Conservation (phyloP, 2,888 invertebrate genomes). For the Kryphioiulus occultus region DNA sequence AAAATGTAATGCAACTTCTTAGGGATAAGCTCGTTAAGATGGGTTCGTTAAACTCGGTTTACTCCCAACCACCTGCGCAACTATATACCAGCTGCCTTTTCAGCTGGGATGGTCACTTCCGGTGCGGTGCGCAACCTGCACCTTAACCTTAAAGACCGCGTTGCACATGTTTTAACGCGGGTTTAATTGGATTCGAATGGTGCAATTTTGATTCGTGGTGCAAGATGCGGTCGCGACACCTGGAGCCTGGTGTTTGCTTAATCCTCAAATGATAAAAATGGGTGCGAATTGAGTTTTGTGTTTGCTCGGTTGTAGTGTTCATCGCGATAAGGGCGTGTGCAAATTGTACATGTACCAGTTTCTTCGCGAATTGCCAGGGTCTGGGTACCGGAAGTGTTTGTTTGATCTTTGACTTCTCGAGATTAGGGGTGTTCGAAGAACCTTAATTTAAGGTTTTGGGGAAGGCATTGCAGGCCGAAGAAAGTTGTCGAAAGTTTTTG, state of each 20-base stretch:
- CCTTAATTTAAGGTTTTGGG: not conserved
- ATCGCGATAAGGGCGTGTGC: not conserved
- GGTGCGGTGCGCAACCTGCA: not conserved
- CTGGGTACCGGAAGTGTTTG: too few relatives aligned
- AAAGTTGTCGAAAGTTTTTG: not conserved
- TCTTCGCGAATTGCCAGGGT: too few relatives aligned
- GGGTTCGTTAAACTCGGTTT: constrained; percentile 9
- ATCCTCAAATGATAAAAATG: not conserved
- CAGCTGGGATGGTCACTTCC: not conserved
- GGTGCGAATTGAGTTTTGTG: not conserved
- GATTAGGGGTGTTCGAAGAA: not conserved
- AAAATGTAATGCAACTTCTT: not conserved
- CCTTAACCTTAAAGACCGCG: not conserved
- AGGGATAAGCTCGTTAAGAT: not conserved
- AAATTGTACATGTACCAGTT: not conserved
- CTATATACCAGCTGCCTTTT: not conserved
- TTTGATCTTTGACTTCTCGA: too few relatives aligned
- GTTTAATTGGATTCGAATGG: not conserved
- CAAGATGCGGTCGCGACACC: not conserved
- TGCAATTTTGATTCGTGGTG: not conserved
- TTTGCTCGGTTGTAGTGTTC: not conserved
- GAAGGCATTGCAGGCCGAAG: not conserved
- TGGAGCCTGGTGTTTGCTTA: not conserved
- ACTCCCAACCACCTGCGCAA: not conserved
- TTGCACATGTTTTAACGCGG: not conserved